These are phyloP conservation scores for Pipa parva DNA, from an alignment of 2,113 vertebrate species.

Conservation along the genomic window DNA sequence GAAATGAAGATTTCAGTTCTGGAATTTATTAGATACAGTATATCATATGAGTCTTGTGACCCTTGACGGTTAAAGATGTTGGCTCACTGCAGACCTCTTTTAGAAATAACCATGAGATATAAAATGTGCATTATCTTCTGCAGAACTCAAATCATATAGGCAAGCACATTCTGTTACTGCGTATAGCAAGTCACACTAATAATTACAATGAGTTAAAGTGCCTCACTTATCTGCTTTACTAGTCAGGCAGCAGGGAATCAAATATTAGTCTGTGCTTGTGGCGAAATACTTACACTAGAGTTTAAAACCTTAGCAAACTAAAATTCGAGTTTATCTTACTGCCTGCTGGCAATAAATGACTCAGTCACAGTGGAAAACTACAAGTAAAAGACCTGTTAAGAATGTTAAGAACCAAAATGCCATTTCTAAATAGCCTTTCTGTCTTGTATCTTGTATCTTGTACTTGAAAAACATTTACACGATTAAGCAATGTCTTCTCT, in stretches of 20 bases:
- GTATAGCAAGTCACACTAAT: not conserved
- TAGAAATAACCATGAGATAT: too few species aligned
- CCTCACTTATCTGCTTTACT: constrained; percentile 13
- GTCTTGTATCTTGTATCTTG: constrained; percentile 10
- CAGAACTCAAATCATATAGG: not conserved
- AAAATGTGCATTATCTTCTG: too few species aligned
- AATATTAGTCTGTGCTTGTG: constrained; percentile 26
- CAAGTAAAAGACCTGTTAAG: constrained; percentile 28
- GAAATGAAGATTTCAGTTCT: too few species aligned
- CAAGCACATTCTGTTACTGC: not conserved
- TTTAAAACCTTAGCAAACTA: constrained; percentile 28
- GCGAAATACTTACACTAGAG: constrained; percentile 21
- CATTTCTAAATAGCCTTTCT: constrained; percentile 23
- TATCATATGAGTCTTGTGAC: too few species aligned
- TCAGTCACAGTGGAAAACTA: constrained; percentile 28
- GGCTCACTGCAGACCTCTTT: too few species aligned
- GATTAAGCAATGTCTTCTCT: constrained; percentile 13
- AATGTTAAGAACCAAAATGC: constrained; percentile 29
- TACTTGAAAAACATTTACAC: constrained; percentile 12
- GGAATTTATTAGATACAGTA: too few species aligned
- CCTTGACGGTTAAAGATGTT: too few species aligned
- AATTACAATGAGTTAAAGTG: constrained; percentile 6
- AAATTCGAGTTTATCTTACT: constrained; percentile 30
- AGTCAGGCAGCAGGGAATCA: constrained; percentile 29
- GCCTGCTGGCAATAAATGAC: constrained; percentile 29